Evolutionary conservation across 1,140 invertebrate genomes (phyloP).

Genomic region (Chironomus tepperi): DNA sequence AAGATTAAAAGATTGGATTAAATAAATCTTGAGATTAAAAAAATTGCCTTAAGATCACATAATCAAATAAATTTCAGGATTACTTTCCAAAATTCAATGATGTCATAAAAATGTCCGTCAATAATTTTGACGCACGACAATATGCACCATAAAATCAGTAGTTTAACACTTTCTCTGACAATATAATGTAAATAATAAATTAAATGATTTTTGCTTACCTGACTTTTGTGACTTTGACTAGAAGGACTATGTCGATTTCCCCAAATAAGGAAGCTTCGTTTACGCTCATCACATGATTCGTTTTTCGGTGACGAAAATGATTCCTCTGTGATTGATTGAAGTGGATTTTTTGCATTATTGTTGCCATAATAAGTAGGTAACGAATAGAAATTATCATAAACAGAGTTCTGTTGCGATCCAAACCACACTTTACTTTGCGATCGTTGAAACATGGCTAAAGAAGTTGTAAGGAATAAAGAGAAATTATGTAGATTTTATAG

Average conservation of each 20-base stretch:
- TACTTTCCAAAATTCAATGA: no score
- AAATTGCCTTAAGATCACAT: no score
- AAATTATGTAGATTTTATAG: not conserved
- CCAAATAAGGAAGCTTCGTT: not conserved
- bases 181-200: not conserved
- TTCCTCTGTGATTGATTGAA: not conserved
- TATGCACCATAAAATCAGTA: not conserved
- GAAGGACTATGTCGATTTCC: conserved; percentile 17
- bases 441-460: not conserved
- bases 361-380: not conserved
- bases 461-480: not conserved
- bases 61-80: no score
- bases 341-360: not conserved
- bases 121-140: no score
- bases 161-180: not conserved
- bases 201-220: not conserved
- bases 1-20: no score
- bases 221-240: conserved; percentile 21
- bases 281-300: not conserved
- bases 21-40: no score
- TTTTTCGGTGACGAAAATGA: conserved; percentile 3
- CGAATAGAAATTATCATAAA: conserved; percentile 9
- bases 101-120: no score
- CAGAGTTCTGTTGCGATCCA: not conserved
- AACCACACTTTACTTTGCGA: not conserved